Conservation (phyloP, 2,888 invertebrate species). For the Drosophila formosana region DNA sequence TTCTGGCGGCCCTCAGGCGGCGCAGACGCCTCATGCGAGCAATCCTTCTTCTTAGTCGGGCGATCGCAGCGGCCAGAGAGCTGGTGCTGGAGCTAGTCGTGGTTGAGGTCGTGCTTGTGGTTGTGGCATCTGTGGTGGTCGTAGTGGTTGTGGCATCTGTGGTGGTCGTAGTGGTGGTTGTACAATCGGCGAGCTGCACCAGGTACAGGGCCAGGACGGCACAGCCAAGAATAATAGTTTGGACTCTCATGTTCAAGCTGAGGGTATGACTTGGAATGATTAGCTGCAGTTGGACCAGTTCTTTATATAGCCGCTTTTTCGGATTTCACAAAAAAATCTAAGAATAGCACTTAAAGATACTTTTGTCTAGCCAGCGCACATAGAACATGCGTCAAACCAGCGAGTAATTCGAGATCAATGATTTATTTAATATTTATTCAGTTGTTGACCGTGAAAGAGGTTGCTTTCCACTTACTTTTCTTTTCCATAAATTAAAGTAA, state of each 20-base stretch:
- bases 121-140: background rate
- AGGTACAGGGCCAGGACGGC: constrained; percentile 16
- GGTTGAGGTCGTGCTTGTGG: background rate
- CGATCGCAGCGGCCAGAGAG: background rate
- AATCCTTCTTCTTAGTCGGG: background rate
- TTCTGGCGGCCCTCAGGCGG: background rate
- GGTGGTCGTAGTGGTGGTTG: background rate
- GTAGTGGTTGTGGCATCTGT: background rate
- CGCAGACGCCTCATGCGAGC: background rate
- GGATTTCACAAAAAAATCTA: background rate
- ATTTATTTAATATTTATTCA: constrained; percentile 8
- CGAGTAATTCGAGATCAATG: background rate
- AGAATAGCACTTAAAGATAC: background rate
- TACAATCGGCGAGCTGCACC: constrained; percentile 5
- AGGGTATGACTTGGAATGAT: constrained; percentile 3
- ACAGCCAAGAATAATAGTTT: constrained; percentile 4
- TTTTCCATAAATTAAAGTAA: background rate
- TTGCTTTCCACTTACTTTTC: background rate
- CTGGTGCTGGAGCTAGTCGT: background rate
- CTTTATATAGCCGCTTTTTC: constrained; percentile 1
- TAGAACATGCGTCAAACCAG: too few species aligned
- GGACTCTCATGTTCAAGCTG: constrained; percentile 18
- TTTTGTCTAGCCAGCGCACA: too few species aligned
- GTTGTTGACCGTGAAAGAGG: background rate
- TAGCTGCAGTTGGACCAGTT: background rate